Evolutionary conservation across 1,140 invertebrate species (phyloP).

Genomic region (Rhagoletis pomonella): DNA sequence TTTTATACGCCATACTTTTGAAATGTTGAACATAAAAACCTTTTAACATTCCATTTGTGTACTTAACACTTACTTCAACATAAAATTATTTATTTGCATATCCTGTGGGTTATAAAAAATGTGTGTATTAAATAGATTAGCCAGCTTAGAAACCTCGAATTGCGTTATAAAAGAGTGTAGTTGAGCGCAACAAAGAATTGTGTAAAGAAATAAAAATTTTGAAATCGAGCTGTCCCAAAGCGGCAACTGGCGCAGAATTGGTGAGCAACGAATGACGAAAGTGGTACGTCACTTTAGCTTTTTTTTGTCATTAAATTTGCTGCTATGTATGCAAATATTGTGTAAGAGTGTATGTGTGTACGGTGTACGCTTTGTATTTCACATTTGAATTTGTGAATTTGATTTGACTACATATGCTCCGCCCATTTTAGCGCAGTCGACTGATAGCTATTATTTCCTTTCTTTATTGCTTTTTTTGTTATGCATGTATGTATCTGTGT

Average conservation of each 20-base stretch:
- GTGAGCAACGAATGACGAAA: neutral
- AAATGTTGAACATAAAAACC: too few species aligned
- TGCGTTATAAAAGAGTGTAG: too few species aligned
- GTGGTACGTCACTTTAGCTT: neutral
- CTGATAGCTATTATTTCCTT: neutral
- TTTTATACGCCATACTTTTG: too few species aligned
- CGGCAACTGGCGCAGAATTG: neutral
- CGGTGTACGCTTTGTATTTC: neutral
- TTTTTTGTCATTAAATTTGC: neutral
- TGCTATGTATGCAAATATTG: neutral
- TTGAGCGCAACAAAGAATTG: too few species aligned
- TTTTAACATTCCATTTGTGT: too few species aligned
- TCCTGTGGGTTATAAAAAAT: too few species aligned
- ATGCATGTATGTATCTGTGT: neutral
- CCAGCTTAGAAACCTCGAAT: too few species aligned
- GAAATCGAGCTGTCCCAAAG: too few species aligned
- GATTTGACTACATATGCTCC: conserved; percentile 11
- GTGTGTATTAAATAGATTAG: too few species aligned
- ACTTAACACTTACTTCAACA: too few species aligned
- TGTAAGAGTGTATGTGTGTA: neutral
- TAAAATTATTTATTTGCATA: too few species aligned
- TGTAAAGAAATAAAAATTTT: too few species aligned
- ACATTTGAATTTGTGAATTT: conserved; percentile 44
- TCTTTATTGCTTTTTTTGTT: neutral
- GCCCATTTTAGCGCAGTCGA: neutral